Evolutionary conservation across 2,113 vertebrate species (phyloP), one percentile per base, ranked within the genome.

Genomic region (Oenanthe oenanthe): DNA sequence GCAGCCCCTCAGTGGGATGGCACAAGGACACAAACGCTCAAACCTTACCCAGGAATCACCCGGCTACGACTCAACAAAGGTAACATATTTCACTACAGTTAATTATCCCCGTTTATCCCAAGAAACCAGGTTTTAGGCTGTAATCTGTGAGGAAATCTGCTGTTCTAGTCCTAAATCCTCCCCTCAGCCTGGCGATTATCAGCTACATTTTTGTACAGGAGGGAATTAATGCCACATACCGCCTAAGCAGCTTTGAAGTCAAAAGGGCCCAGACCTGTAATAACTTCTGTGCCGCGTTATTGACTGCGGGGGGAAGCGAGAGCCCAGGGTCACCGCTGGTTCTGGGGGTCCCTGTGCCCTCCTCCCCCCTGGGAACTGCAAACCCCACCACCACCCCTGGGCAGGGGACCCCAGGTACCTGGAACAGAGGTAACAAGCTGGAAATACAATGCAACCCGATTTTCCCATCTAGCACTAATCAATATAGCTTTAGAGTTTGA

Each of bases 91-190:
- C 95, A 91, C 97, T 95, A 85, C 89, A 97, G 98, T 98, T 98
- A 98, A 98, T 98, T 98, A 97, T 97, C 96, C 96, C n/a, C 93
- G 97, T 98, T 98, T 98, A 98, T 97, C 97, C 96, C 94, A 97
- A 98, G 97, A 98, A 98, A 97, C 97, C 95, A 94, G 97, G 98
- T 97, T 98, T 98, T 97, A 98, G 96, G 96, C 96, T 98, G 96
- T 98, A 98, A 98, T 98, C 98, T 98, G 98, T 89, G 97, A 98
- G 97, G 98, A 98, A 99, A 98, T 99, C 98, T 98, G 98, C 95
- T 98, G 98, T 98, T 98, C 97, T 94, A 95, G 95, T 96, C 95
- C 96, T 97, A 98, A 98, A 98, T 98, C 98, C 98, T 97, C 97
- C 92, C 97, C 95, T 98, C 97, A 98, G 97, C 97, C 96, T 97